Conservation (phyloP, 2,797 vertebrate species). For the Phaenicophaeus curvirostris region DNA sequence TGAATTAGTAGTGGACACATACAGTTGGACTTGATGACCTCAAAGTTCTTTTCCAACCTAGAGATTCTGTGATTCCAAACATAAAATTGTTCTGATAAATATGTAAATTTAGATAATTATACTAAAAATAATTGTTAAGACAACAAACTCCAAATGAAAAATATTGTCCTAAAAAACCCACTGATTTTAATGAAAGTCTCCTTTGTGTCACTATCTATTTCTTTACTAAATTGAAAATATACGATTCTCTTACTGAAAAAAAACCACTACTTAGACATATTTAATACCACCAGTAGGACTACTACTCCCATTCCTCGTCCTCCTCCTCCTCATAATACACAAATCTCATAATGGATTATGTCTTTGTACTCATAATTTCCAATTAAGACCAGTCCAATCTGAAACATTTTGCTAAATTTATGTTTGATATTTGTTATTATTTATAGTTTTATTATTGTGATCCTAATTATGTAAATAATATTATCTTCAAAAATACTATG, state of each 20-base stretch:
- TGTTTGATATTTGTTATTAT: not conserved
- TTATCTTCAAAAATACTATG: not conserved
- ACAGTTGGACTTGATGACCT: too few relatives aligned
- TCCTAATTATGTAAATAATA: not conserved
- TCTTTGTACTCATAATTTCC: not conserved
- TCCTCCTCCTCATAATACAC: not conserved
- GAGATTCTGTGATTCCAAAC: not conserved
- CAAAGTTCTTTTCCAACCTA: too few relatives aligned
- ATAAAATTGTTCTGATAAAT: not conserved
- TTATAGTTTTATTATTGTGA: not conserved
- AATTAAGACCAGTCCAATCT: not conserved
- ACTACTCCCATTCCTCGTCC: not conserved
- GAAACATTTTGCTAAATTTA: not conserved
- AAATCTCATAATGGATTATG: not conserved
- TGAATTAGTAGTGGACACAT: too few relatives aligned
- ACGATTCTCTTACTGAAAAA: not conserved
- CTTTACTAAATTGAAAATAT: not conserved
- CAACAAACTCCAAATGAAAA: not conserved
- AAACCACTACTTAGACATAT: not conserved
- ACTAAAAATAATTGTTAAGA: not conserved
- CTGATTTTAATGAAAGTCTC: not conserved
- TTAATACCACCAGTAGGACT: not conserved
- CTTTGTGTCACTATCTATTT: not conserved
- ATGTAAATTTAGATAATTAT: not conserved
- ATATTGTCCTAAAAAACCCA: not conserved